Evolutionary conservation across 2,797 vertebrate genomes (phyloP).

Genomic region (Argyrosomus regius): DNA sequence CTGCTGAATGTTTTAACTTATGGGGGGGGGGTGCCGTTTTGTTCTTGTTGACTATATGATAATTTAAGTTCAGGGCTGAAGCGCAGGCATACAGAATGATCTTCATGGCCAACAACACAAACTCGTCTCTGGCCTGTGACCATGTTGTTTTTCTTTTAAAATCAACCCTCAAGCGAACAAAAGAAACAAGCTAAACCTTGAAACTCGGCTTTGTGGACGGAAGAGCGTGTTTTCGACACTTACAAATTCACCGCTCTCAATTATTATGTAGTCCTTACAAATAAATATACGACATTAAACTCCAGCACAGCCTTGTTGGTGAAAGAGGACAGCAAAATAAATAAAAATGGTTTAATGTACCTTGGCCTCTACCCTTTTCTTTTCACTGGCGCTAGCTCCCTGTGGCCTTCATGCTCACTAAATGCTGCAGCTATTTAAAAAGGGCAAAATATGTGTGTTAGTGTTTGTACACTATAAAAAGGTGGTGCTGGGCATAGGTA

Average conservation of each 20-base stretch:
- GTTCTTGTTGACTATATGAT: slow-evolving; percentile 6
- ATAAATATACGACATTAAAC: slow-evolving; percentile 36
- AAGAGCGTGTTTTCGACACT: slow-evolving; percentile 28
- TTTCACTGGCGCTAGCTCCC: slow-evolving; percentile 32
- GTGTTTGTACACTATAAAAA: slow-evolving; percentile 23
- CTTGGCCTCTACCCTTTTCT: slow-evolving; percentile 52
- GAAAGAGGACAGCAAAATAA: slow-evolving; percentile 42
- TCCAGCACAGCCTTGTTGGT: slow-evolving; percentile 42
- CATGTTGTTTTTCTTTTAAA: slow-evolving; percentile 23
- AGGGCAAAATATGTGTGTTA: slow-evolving; percentile 13
- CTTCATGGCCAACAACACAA: slow-evolving; percentile 55
- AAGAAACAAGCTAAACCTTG: slow-evolving; percentile 58
- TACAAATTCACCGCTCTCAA: slow-evolving; percentile 38
- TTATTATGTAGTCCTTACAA: slow-evolving; percentile 38
- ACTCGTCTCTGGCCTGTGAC: slow-evolving; percentile 39
- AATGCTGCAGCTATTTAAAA: slow-evolving; percentile 37
- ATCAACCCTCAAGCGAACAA: slow-evolving; percentile 30
- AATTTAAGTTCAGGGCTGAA: slow-evolving; percentile 58
- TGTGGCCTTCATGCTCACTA: slow-evolving; percentile 36
- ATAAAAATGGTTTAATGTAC: slow-evolving; percentile 31
- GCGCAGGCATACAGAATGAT: slow-evolving; percentile 17
- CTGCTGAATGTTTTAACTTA: slow-evolving; percentile 35
- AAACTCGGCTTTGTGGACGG: slow-evolving; percentile 46
- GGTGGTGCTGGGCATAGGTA: slow-evolving; percentile 10
- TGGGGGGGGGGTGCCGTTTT: slow-evolving; percentile 1